Percentiles rank a stretch among this genome's conserved stretches.
Evolutionary conservation across 2,888 invertebrate species (phyloP).

Genomic region (Invenusta paracnida): DNA sequence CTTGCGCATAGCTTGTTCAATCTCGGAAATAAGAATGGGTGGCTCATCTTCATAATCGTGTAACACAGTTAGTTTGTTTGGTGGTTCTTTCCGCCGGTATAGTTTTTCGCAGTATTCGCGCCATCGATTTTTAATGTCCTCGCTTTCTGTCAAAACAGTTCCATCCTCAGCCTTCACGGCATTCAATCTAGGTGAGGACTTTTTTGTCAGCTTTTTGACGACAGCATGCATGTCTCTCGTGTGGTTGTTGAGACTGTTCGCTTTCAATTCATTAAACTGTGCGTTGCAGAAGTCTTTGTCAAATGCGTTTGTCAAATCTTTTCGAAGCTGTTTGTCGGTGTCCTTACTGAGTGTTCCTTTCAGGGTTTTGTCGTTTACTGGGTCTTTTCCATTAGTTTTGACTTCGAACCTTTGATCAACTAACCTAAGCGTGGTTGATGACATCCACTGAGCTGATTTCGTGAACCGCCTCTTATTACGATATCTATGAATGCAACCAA

Average conservation of each 20-base stretch:
- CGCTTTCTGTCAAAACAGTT: neutral
- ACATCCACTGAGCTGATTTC: neutral
- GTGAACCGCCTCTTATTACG: neutral
- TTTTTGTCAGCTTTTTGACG: neutral
- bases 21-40: slow-evolving; percentile 15
- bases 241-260: neutral
- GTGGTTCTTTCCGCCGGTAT: neutral
- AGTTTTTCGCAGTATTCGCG: neutral
- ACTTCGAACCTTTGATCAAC: neutral
- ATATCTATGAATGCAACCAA: too few species aligned
- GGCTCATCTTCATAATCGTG: slow-evolving; percentile 1
- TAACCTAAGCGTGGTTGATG: neutral
- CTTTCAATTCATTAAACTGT: neutral
- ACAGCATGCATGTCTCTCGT: neutral
- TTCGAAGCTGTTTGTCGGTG: neutral
- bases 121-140: neutral
- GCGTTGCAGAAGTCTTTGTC: neutral
- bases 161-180: neutral
- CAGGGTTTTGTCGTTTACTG: neutral
- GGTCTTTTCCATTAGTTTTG: neutral
- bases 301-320: neutral
- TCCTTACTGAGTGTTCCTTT: neutral
- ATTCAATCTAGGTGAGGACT: neutral
- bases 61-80: neutral
- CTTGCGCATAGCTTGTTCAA: slow-evolving; percentile 26